Base-by-base conservation (phyloP, 1,140 invertebrate genomes). In the Drosophila saltans region DNA sequence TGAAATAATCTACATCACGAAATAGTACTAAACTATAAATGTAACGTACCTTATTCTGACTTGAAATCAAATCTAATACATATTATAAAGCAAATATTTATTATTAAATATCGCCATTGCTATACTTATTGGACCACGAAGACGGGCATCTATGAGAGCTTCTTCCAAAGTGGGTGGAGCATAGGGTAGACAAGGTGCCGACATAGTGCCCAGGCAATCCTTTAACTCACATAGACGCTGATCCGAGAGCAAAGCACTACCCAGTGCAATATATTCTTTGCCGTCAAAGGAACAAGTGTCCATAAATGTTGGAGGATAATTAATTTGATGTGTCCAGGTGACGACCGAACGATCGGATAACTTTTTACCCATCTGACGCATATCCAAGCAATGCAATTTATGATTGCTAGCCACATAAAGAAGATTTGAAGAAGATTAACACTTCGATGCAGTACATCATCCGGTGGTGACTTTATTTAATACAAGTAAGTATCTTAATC, bases 41-140 rank as follows among this genome's bases (percentile, higher is more conserved):
- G 73, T 89, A 88, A 88, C 66, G 83, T 88, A 88, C 83, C 83
- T 80, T 75, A 89, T 88, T 88, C 16, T 72, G 88, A 89, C 21
- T 89, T 77, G 72, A 80, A 88, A 88, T 88, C 80, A 88, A 88
- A 52, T 26, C 3, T 52, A 6, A 89, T 83, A 80, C 89, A 80
- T 16, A 16, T 16, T 16, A 89, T 78, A 88, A 86, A 88, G 76
- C 80, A 89, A 78, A 89, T 88, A 89, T 89, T 77, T 78, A 78
- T 78, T 39, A 78, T 55, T 72, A 86, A 72, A 79, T 79, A 88
- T 88, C 16, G 16, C 16, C 16, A 16, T 16, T 16, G 16, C 16
- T 21, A 88, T 16, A 45, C 74, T 62, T 0, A 78, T 33, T 0
- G 5, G 33, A 7, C 74, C 84, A 7, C 21, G 45, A 1, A 79